These are phyloP conservation scores for Megalopta genalis DNA, from an alignment of 1,140 invertebrate genomes.

Conservation along the genomic window DNA sequence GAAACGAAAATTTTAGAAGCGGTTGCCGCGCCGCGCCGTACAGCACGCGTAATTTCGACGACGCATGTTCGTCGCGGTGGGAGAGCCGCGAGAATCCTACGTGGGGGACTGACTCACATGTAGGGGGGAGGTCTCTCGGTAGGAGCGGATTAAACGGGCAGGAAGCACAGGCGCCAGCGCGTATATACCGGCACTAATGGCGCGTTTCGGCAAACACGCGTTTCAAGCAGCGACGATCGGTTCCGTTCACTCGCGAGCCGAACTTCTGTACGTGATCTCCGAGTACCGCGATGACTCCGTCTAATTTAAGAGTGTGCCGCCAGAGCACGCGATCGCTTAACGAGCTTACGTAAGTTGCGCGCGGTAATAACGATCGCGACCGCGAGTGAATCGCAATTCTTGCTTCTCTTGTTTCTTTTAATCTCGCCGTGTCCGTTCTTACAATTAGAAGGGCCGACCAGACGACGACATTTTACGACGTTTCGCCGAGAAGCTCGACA, in stretches of 20 bases:
- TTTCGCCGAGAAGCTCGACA: neutral
- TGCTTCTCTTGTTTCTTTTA: neutral
- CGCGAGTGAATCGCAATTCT: neutral
- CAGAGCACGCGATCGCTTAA: constrained; percentile 24
- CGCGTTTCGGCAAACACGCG: constrained; percentile 30
- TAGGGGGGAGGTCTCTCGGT: constrained; percentile 34
- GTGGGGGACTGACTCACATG: neutral
- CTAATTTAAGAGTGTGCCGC: constrained; percentile 30
- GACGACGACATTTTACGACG: neutral
- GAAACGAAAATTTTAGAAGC: no score
- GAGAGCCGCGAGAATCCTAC: neutral
- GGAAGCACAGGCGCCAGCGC: constrained; percentile 18
- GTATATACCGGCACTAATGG: constrained; percentile 47
- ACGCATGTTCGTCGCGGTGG: constrained; percentile 33
- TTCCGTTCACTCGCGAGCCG: constrained; percentile 3
- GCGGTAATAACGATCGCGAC: constrained; percentile 29
- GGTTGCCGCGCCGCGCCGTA: no score
- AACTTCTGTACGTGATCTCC: constrained; percentile 6
- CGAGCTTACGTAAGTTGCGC: constrained; percentile 42
- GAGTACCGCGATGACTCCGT: constrained; percentile 21
- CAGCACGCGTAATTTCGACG: neutral
- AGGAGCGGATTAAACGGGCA: constrained; percentile 33
- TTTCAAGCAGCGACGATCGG: constrained; percentile 20
- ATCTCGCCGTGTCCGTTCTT: neutral
- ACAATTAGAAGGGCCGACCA: neutral